Conservation (phyloP, 1,140 invertebrate species). For the Pygmarrhopalites habei region DNA sequence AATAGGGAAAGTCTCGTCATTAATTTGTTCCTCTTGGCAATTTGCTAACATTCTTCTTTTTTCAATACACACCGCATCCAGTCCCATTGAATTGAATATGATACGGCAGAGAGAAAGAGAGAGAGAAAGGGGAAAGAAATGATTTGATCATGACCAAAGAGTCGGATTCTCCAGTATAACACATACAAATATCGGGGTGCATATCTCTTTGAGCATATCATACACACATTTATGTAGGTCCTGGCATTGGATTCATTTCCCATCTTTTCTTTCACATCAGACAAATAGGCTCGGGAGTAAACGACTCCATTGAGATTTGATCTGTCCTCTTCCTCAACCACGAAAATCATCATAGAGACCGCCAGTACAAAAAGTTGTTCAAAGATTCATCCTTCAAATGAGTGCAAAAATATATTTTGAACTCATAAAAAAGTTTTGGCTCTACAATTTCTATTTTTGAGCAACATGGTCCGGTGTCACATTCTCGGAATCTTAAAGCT, state of each 20-base stretch:
- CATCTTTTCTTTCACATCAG: conserved; percentile 2
- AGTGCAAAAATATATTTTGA: no score
- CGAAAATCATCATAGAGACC: no score
- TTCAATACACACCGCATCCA: not conserved
- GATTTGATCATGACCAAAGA: not conserved
- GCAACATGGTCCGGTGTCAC: no score
- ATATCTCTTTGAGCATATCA: not conserved
- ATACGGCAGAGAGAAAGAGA: conserved; percentile 10
- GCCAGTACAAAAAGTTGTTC: no score
- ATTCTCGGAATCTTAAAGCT: no score
- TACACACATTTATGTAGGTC: not conserved
- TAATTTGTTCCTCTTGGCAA: not conserved
- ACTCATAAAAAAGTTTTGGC: no score
- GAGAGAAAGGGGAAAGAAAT: not conserved
- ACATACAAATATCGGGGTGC: not conserved
- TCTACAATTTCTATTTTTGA: no score
- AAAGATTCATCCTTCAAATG: no score
- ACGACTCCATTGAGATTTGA: conserved; percentile 17
- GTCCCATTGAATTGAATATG: conserved; percentile 9
- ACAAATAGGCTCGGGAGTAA: conserved; percentile 4
- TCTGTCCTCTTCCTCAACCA: not conserved
- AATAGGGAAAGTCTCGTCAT: no score
- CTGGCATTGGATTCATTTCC: not conserved
- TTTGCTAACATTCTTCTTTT: not conserved
- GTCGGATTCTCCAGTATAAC: not conserved